phyloP scores from a whole-genome alignment of 2,888 invertebrate species.

The Hirtodrosophila alboralis region DNA sequence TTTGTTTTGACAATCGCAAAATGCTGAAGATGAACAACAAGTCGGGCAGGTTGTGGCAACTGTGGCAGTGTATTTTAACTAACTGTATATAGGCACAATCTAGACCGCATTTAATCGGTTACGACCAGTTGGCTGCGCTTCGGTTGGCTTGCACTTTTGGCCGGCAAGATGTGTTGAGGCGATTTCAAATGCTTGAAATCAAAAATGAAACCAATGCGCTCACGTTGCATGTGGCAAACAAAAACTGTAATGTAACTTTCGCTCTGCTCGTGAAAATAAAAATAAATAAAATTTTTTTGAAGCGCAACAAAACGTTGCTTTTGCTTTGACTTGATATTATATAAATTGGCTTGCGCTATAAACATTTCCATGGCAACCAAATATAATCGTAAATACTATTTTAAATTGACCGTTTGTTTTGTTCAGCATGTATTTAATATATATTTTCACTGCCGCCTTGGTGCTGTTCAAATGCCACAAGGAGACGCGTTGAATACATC shows the following conservation, averaged over 20 bases:
- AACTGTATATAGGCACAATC: conserved; percentile 62
- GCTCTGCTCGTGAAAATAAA: conserved; percentile 37
- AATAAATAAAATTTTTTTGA: too few species aligned
- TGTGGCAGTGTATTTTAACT: conserved; percentile 33
- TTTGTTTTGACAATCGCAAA: conserved; percentile 63
- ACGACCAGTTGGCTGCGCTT: conserved; percentile 69
- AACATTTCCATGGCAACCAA: conserved; percentile 19
- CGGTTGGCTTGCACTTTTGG: conserved; percentile 64
- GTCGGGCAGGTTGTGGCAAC: conserved; percentile 33
- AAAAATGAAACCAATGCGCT: conserved; percentile 18
- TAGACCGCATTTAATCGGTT: conserved; percentile 71
- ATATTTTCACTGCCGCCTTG: not conserved
- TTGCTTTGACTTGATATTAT: conserved; percentile 33
- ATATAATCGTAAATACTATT: conserved; percentile 14
- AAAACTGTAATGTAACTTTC: conserved; percentile 59
- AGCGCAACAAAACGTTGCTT: conserved; percentile 49
- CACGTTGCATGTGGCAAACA: conserved; percentile 15
- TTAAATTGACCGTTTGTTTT: conserved; percentile 6
- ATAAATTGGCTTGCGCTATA: conserved; percentile 39
- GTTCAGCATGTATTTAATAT: not conserved
- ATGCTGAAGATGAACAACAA: conserved; percentile 36
- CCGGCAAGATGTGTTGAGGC: conserved; percentile 38
- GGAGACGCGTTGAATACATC: not conserved
- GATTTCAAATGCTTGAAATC: conserved; percentile 31
- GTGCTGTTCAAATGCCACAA: conserved; percentile 9